These are phyloP conservation scores for Chironomus tepperi DNA, from an alignment of 1,140 invertebrate species.

Conservation along the genomic window DNA sequence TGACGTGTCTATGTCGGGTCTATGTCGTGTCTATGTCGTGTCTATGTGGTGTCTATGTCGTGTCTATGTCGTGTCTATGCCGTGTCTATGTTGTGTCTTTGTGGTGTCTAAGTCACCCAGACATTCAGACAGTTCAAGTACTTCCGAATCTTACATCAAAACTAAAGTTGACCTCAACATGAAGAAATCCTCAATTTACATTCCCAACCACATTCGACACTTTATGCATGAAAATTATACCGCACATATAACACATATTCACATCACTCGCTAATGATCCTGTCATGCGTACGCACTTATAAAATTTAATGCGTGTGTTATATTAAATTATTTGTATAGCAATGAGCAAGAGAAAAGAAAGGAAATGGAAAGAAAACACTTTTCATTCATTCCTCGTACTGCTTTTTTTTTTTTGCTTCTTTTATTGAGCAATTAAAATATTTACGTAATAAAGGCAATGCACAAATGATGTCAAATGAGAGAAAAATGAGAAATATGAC, in stretches of 20 bases:
- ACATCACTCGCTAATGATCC: not conserved
- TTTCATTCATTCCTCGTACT: not conserved
- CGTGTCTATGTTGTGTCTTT: too few relatives aligned
- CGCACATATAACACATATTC: not conserved
- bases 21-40: too few relatives aligned
- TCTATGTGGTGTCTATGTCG: too few relatives aligned
- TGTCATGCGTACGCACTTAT: not conserved
- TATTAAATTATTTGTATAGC: too few relatives aligned
- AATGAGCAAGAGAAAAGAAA: not conserved
- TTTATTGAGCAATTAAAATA: constrained; percentile 23
- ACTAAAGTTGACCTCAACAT: not conserved
- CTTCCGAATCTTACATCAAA: too few relatives aligned
- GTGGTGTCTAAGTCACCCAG: too few relatives aligned
- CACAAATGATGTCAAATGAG: not conserved
- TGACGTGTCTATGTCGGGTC: too few relatives aligned
- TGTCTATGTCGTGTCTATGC: too few relatives aligned
- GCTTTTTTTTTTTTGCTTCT: too few relatives aligned
- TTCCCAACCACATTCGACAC: not conserved
- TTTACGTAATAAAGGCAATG: constrained; percentile 8
- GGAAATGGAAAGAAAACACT: not conserved
- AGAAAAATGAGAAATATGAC: too few relatives aligned
- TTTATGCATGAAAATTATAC: not conserved
- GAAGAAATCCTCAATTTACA: not conserved
- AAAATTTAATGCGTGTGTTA: not conserved
- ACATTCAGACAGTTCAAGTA: too few relatives aligned